Evolutionary conservation across 1,140 invertebrate species (phyloP).

Genomic region (Drosophila rufa): DNA sequence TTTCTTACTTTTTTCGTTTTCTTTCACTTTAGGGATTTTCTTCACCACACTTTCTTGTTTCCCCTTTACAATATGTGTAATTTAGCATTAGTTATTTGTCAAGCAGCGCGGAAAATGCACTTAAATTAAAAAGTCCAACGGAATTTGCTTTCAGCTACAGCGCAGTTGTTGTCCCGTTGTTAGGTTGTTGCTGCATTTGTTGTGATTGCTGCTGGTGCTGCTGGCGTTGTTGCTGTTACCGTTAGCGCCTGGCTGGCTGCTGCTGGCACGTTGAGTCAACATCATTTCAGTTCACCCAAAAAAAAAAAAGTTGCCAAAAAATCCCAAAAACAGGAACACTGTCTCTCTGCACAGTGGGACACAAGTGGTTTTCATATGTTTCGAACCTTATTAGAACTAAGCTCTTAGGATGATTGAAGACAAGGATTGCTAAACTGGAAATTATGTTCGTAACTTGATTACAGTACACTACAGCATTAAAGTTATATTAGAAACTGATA

Average conservation of each 20-base stretch:
- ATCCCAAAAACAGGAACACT: constrained; percentile 26
- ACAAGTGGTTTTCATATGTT: neutral
- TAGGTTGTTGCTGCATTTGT: constrained; percentile 36
- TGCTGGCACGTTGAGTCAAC: constrained; percentile 62
- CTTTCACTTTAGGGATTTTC: constrained; percentile 12
- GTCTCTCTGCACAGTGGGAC: constrained; percentile 30
- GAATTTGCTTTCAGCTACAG: constrained; percentile 7
- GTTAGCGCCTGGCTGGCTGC: constrained; percentile 54
- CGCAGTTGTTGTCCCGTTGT: constrained; percentile 36
- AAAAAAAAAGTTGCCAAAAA: constrained; percentile 35
- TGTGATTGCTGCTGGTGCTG: constrained; percentile 12
- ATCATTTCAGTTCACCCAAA: constrained; percentile 55
- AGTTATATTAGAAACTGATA: too few species aligned
- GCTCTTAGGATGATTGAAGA: too few species aligned
- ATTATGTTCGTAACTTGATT: too few species aligned
- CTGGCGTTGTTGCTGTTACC: constrained; percentile 22
- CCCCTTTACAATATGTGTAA: constrained; percentile 40
- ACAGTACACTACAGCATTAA: too few species aligned
- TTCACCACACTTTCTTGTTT: constrained; percentile 17
- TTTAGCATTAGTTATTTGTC: constrained; percentile 33
- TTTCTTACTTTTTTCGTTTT: constrained; percentile 3
- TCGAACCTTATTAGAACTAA: too few species aligned
- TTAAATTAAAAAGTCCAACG: constrained; percentile 5
- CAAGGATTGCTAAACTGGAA: too few species aligned
- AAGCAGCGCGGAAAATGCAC: constrained; percentile 33